A percentile compares a stretch with the other conserved stretches of the same genome.
These are phyloP conservation scores for Anthopleura sola DNA, from an alignment of 64 coral and sea anemone genomes.

Conservation along the genomic window DNA sequence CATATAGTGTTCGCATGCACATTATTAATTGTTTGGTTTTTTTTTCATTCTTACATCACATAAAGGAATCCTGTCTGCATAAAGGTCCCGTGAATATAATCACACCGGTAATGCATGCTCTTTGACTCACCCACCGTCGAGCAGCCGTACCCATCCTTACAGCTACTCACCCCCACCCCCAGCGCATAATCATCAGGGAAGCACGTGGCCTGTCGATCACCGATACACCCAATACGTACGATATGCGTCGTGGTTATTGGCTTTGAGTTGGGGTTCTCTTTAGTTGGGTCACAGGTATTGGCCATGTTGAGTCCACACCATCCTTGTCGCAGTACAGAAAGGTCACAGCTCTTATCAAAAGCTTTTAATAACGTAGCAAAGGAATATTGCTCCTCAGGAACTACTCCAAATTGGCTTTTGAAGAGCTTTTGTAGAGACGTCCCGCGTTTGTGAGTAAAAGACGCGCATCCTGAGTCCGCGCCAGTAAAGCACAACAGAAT, in stretches of 20 bases:
- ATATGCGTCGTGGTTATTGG: conserved; percentile 79
- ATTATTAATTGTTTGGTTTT: too few species aligned
- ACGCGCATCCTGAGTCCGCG: conserved; percentile 58
- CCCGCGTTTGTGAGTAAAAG: conserved; percentile 76
- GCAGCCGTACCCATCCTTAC: conserved; percentile 88
- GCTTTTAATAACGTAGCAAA: conserved; percentile 85
- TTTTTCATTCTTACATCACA: conserved; percentile 42
- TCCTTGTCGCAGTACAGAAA: conserved; percentile 73
- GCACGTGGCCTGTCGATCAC: conserved; percentile 74
- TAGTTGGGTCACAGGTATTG: conserved; percentile 71
- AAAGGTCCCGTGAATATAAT: conserved; percentile 83
- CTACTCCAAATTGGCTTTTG: conserved; percentile 74
- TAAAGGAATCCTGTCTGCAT: conserved; percentile 87
- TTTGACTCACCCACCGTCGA: conserved; percentile 71
- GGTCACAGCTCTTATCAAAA: conserved; percentile 89
- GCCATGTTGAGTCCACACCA: conserved; percentile 89
- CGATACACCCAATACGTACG: conserved; percentile 84
- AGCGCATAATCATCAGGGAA: conserved; percentile 90
- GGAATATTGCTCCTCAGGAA: conserved; percentile 77
- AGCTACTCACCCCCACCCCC: conserved; percentile 87
- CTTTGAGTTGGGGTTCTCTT: conserved; percentile 62
- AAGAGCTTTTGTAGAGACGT: conserved; percentile 71
- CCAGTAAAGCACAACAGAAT: conserved; percentile 78
- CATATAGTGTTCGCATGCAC: not conserved
- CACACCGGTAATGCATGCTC: conserved; percentile 90